These are phyloP conservation scores for Noctuana brunneofusca DNA, from an alignment of 2,888 invertebrate species.

Conservation along the genomic window DNA sequence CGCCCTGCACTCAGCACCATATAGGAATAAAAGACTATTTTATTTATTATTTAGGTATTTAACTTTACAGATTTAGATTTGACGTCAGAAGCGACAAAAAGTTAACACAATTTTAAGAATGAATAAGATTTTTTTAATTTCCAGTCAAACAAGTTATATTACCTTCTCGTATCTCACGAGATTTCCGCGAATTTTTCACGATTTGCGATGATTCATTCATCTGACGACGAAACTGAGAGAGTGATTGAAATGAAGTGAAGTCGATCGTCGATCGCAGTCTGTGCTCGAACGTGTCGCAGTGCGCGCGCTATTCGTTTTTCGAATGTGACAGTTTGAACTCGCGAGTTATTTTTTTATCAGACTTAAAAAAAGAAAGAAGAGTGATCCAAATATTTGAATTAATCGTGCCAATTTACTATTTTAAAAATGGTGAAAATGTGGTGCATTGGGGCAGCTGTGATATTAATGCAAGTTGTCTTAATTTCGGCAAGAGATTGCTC, in stretches of 20 bases:
- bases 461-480: constrained; percentile 56
- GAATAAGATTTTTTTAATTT: not conserved
- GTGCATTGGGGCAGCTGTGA: constrained; percentile 57
- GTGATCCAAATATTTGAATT: constrained; percentile 6
- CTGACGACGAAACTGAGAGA: constrained; percentile 39
- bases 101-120: not conserved
- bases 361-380: not conserved
- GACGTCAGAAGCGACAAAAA: not conserved
- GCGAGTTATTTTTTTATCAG: not conserved
- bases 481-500: constrained; percentile 45
- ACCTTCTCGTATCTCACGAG: not conserved
- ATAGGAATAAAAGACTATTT: no score
- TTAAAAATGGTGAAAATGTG: constrained; percentile 61
- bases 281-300: constrained; percentile 45
- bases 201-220: constrained; percentile 72
- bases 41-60: no score
- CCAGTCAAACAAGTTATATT: not conserved
- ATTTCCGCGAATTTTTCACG: constrained; percentile 67
- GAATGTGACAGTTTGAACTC: constrained; percentile 42
- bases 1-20: no score
- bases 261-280: constrained; percentile 50
- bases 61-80: no score
- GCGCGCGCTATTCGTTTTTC: constrained; percentile 54
- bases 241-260: not conserved
- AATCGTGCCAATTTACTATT: constrained; percentile 6